phyloP scores from a whole-genome alignment of 2,888 invertebrate species.

The Nomada ferruginata region DNA sequence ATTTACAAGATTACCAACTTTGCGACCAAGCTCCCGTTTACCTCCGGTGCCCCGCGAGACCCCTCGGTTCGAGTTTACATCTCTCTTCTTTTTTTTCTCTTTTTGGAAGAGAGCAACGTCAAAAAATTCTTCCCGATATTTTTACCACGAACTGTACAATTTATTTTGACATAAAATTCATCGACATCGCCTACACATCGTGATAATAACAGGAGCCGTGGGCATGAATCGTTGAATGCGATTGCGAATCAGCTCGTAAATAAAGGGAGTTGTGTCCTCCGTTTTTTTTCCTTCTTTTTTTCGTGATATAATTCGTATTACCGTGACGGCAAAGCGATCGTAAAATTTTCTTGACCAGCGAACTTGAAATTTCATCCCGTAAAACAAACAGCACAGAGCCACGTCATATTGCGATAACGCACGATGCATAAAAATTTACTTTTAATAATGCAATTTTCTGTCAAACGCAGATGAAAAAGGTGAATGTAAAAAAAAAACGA shows the following conservation, averaged over 20 bases:
- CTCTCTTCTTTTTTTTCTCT: neutral
- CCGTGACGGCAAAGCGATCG: neutral
- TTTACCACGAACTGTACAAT: neutral
- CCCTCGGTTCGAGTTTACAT: constrained; percentile 32
- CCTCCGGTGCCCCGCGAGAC: constrained; percentile 16
- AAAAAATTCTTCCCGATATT: constrained; percentile 29
- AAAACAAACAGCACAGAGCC: neutral
- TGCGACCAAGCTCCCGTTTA: constrained; percentile 44
- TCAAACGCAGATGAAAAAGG: constrained; percentile 36
- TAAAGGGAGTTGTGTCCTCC: no score
- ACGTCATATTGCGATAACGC: constrained; percentile 8
- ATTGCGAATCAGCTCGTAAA: neutral
- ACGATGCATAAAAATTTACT: constrained; percentile 39
- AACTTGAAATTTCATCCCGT: constrained; percentile 11
- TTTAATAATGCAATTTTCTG: constrained; percentile 53
- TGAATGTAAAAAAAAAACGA: constrained; percentile 30
- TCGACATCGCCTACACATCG: neutral
- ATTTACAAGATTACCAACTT: constrained; percentile 74
- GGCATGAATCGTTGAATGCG: no score
- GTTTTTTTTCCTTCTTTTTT: neutral
- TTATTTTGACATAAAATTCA: neutral
- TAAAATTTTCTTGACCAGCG: constrained; percentile 10
- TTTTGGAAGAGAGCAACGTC: constrained; percentile 29
- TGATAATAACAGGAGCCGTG: neutral
- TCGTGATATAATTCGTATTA: neutral